phyloP scores from a whole-genome alignment of 1,140 invertebrate species.

The Heterodera schachtii region DNA sequence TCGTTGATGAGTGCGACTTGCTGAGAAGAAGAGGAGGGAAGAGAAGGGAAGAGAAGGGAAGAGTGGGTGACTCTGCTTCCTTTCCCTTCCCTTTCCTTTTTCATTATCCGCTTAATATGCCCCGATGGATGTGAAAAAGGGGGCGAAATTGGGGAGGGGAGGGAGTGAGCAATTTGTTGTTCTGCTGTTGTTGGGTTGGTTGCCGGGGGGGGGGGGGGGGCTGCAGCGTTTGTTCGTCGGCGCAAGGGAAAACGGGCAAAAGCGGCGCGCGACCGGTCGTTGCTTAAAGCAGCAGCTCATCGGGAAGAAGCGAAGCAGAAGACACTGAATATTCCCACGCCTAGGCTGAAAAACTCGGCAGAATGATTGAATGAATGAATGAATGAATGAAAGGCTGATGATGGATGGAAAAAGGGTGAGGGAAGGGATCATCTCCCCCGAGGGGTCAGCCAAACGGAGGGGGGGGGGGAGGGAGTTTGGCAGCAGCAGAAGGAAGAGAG shows the following conservation, averaged over 20 bases:
- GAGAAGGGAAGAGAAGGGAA: too few relatives aligned
- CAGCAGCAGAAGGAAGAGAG: too few relatives aligned
- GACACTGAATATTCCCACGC: not conserved
- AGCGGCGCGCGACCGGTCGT: not conserved
- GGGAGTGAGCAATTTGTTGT: not conserved
- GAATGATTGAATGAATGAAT: not conserved
- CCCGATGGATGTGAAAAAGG: too few relatives aligned
- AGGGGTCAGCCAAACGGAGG: not conserved
- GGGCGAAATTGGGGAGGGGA: not conserved
- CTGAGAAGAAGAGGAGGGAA: not conserved
- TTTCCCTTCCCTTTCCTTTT: not conserved
- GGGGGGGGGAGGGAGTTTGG: too few relatives aligned
- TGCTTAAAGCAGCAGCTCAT: constrained; percentile 2
- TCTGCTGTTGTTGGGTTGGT: not conserved
- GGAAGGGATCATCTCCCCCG: not conserved
- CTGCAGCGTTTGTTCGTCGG: not conserved
- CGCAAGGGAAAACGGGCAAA: not conserved
- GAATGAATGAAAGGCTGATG: not conserved
- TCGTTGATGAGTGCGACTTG: not conserved
- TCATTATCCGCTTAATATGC: not conserved
- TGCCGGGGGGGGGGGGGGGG: too few relatives aligned
- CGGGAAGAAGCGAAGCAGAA: not conserved
- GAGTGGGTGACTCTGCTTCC: too few relatives aligned
- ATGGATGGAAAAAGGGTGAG: not conserved
- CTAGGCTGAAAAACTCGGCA: not conserved